These are phyloP conservation scores for Drosophila elegans DNA, from an alignment of 1,140 invertebrate species.

Conservation along the genomic window DNA sequence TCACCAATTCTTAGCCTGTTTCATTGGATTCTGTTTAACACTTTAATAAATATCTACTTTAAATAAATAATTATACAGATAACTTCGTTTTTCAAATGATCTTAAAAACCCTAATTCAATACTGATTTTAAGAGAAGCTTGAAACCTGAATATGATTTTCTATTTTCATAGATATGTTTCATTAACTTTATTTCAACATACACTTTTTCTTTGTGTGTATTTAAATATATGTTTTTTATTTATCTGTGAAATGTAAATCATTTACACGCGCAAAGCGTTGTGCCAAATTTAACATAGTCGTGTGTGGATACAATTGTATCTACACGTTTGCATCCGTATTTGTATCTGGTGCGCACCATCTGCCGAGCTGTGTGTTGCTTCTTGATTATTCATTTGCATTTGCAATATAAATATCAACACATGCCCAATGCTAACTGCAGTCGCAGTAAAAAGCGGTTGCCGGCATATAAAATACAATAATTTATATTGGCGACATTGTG, in stretches of 20 bases:
- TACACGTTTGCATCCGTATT: constrained; percentile 25
- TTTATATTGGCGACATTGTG: constrained; percentile 60
- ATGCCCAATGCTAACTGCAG: constrained; percentile 42
- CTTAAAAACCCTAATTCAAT: background rate
- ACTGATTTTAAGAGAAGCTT: too few species aligned
- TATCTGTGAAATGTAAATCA: constrained; percentile 63
- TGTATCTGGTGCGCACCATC: constrained; percentile 57
- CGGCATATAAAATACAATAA: constrained; percentile 31
- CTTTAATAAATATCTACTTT: background rate
- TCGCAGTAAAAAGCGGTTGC: constrained; percentile 12
- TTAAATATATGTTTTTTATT: constrained; percentile 48
- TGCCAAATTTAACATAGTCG: constrained; percentile 68
- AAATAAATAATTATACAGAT: background rate
- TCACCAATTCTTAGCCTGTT: constrained; percentile 34
- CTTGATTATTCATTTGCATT: constrained; percentile 72
- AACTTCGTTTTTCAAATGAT: background rate
- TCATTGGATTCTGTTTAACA: constrained; percentile 40
- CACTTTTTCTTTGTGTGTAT: background rate
- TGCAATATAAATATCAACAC: constrained; percentile 65
- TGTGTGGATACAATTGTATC: constrained; percentile 53
- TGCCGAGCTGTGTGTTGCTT: constrained; percentile 30
- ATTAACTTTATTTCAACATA: too few species aligned
- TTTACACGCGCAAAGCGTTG: constrained; percentile 67
- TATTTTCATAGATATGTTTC: background rate
- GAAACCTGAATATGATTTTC: too few species aligned